Evolutionary conservation across 2,888 invertebrate genomes (phyloP).

Genomic region (Epirrhoe tristata): DNA sequence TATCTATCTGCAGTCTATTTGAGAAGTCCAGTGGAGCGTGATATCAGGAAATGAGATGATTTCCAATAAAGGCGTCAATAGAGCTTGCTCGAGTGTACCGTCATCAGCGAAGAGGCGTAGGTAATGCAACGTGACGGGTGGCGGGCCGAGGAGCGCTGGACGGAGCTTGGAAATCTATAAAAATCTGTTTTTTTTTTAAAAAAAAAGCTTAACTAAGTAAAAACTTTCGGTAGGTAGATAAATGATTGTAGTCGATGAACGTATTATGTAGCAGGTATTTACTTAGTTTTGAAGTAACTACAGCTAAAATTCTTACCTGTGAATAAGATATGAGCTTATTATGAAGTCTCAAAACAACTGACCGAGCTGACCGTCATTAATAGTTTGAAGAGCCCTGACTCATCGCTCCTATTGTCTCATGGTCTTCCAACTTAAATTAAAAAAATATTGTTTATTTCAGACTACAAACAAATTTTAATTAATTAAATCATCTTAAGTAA

Average conservation of each 20-base stretch:
- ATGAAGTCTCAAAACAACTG: conserved; percentile 1
- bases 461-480: too few species aligned
- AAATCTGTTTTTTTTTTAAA: too few species aligned
- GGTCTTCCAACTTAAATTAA: too few species aligned
- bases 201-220: too few species aligned
- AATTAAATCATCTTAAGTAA: too few species aligned
- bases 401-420: too few species aligned
- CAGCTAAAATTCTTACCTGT: too few species aligned
- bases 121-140: conserved; percentile 14
- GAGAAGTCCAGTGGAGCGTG: conserved; percentile 3
- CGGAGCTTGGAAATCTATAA: too few species aligned
- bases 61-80: conserved; percentile 1
- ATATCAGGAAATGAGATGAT: conserved; percentile 5
- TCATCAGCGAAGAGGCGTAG: background rate
- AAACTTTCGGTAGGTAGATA: background rate
- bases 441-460: too few species aligned
- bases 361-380: conserved; percentile 3
- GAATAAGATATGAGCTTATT: too few species aligned
- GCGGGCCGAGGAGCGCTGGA: background rate
- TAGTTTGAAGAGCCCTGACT: conserved; percentile 2
- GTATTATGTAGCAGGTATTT: too few species aligned
- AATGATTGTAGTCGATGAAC: background rate
- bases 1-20: background rate
- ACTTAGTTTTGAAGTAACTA: too few species aligned
- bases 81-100: conserved; percentile 2